Conservation (phyloP, 2,888 invertebrate species). For the Drosophila leonis region DNA sequence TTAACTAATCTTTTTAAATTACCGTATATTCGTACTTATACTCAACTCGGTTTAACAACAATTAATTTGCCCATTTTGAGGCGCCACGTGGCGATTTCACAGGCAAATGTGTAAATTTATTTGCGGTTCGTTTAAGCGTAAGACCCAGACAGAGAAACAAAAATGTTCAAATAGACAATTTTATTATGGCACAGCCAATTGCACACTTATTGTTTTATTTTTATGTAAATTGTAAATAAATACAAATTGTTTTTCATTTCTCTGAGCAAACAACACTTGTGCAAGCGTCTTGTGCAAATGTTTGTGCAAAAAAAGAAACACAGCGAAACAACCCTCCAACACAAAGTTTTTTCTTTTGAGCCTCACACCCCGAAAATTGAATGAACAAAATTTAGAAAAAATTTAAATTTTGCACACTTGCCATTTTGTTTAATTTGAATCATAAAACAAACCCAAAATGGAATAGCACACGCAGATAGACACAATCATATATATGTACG, state of each 20-base stretch:
- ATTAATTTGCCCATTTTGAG: conserved; percentile 9
- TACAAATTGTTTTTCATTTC: conserved; percentile 74
- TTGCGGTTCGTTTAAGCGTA: conserved; percentile 52
- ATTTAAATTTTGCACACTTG: conserved; percentile 71
- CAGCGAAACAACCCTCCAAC: conserved; percentile 29
- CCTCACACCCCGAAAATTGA: not conserved
- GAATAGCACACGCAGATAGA: not conserved
- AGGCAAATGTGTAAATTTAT: conserved; percentile 24
- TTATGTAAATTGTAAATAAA: conserved; percentile 73
- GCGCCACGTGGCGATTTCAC: conserved; percentile 47
- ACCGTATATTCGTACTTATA: conserved; percentile 2
- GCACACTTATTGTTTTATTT: conserved; percentile 72
- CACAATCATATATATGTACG: conserved; percentile 7
- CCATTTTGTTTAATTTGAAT: conserved; percentile 68
- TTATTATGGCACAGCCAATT: conserved; percentile 69
- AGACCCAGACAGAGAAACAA: conserved; percentile 14
- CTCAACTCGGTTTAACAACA: not conserved
- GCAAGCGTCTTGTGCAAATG: conserved; percentile 56
- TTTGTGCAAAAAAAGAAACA: conserved; percentile 30
- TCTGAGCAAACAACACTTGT: conserved; percentile 55
- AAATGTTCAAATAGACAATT: conserved; percentile 43
- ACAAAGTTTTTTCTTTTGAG: conserved; percentile 7
- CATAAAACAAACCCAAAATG: conserved; percentile 35
- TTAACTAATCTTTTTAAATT: conserved; percentile 22
- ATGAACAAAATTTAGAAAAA: conserved; percentile 11